Evolutionary conservation across 2,888 invertebrate genomes (phyloP), one percentile per base, ranked within the genome.

Genomic region (Acheta domesticus): DNA sequence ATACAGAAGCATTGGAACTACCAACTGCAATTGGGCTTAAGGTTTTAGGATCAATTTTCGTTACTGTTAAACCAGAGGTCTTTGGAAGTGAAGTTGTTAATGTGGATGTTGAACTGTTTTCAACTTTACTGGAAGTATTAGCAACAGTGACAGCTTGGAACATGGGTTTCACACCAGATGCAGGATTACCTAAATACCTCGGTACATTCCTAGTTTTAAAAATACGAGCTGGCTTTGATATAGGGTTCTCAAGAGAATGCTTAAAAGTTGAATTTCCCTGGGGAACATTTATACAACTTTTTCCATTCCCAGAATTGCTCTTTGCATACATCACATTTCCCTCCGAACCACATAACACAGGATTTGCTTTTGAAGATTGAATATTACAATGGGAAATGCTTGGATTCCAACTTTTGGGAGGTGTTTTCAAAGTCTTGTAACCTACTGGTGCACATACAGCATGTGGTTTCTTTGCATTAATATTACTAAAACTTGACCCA

Each of bases 371-470:
- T 12, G 80, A 78, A 73, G 80, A 74, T 74, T 79, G 81, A 48
- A 80, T 81, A 78, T 79, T 81, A 75, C 78, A 79, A 76, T 89
- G 87, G 2, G 90, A 88, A 73, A 91, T 86, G 75, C 89, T 90
- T 4, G 91, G 91, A 84, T 91, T 91, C 91, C 91, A 91, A 20
- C 89, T 88, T 84, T 90, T 90, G 0, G 91, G 90, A 0, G 91
- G 90, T 83, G 89, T 89, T 23, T 90, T 87, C 14, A 91, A 85
- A 1, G 91, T 91, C 83, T 91, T 91, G 83, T 91, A 91, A 1
- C 89, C 89, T 12, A 88, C 85, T 1, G 88, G 86, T 36, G 87
- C 84, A 80, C 82, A 80, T 80, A 81, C 78, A 36, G 75, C 49
- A 19, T 76, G 75, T 36, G 77, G 20, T 36, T 75, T 75, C 16